Conservation (phyloP, 2,113 vertebrate genomes). For the Ursus arctos region DNA sequence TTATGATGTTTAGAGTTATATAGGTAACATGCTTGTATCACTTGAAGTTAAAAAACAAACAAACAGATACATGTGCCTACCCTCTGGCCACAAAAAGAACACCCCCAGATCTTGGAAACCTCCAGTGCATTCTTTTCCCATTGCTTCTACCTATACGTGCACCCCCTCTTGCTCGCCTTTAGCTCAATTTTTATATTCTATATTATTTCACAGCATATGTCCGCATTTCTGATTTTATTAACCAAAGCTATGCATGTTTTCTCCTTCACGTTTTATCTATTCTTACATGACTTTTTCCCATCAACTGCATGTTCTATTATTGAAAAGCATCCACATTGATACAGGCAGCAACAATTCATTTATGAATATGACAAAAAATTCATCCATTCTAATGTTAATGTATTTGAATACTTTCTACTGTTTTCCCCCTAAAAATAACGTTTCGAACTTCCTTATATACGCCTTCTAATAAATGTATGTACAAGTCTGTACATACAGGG, state of each 20-base stretch:
- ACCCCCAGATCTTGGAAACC: neutral
- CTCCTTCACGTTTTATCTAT: neutral
- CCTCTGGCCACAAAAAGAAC: neutral
- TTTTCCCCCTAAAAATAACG: neutral
- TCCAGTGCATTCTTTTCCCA: fast-evolving
- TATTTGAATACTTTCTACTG: neutral
- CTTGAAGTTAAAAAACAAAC: neutral
- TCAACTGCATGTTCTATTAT: neutral
- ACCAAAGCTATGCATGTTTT: neutral
- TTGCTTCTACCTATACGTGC: neutral
- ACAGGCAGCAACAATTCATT: neutral
- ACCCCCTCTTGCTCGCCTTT: neutral
- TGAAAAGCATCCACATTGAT: neutral
- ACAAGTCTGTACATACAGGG: neutral
- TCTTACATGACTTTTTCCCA: neutral
- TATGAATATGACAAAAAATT: neutral
- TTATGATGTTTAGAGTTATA: neutral
- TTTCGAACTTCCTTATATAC: neutral
- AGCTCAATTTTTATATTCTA: neutral
- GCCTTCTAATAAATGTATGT: neutral
- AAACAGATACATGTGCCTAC: neutral
- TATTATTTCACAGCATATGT: neutral
- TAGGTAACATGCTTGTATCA: neutral
- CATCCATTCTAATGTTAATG: neutral
- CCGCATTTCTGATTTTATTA: neutral